These are phyloP conservation scores for Scolopax bukidnonensis DNA, from an alignment of 2,797 vertebrate species.

Conservation along the genomic window DNA sequence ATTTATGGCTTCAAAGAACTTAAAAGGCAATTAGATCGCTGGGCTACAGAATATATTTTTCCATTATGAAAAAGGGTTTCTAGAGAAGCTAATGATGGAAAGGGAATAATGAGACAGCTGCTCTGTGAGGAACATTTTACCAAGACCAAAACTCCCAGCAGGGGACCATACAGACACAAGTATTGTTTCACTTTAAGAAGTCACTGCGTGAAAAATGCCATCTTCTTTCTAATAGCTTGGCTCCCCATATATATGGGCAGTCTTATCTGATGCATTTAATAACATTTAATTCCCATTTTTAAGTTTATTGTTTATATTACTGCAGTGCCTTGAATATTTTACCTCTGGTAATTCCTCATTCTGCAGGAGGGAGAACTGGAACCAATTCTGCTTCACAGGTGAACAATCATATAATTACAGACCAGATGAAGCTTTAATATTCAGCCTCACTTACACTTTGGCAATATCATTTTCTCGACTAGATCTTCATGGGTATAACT, in stretches of 20 bases:
- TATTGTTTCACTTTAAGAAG: neutral
- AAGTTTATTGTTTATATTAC: neutral
- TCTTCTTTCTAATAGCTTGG: neutral
- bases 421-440: neutral
- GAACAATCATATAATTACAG: neutral
- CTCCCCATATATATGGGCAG: neutral
- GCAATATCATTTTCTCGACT: neutral
- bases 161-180: neutral
- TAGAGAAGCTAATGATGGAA: neutral
- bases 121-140: neutral
- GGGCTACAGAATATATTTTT: neutral
- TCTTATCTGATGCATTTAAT: neutral
- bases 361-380: neutral
- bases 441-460: neutral
- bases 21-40: neutral
- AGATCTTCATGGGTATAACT: neutral
- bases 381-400: neutral
- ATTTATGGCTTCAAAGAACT: neutral
- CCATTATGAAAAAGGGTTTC: neutral
- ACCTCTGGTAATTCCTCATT: neutral
- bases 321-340: neutral
- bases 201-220: neutral
- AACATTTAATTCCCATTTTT: neutral
- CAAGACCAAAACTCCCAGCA: neutral
- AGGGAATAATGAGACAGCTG: neutral